Evolutionary conservation across 2,888 invertebrate species (phyloP), one percentile per base, ranked within the genome.

Genomic region (Reticulitermes lucifugus): DNA sequence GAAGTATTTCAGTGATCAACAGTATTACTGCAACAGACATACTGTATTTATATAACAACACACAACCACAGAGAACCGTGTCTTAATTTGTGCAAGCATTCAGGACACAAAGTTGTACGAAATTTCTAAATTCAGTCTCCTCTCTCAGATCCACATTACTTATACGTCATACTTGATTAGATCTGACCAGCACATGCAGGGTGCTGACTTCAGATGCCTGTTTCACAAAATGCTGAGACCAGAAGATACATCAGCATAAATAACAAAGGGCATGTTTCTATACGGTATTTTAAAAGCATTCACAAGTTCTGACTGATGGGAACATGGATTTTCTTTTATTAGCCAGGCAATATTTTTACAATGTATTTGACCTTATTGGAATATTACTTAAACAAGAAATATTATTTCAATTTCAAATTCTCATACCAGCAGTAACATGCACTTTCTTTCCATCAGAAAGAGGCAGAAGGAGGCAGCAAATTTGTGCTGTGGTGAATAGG

Each of bases 41-140:
- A 55, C 18, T 35, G 22, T 21, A 18, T 60, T 22, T 6, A 60
- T n/a, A 65, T 65, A 65, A 65, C 65, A 65, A 65, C 65, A n/a
- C n/a, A 5, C 65, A 65, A 65, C 7, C 9, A 65, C 9, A 65
- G 4, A 65, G 65, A n/a, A 14, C 4, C 0, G n/a, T 65, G 65
- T 65, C 55, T 55, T 55, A 55, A 55, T 55, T 14, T 55, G n/a
- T 65, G 65, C n/a, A 65, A 65, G 65, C 65, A 65, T 65, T 65
- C 65, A 65, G 65, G 65, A 25, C 25, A 65, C 4, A 65, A 65
- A 25, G 65, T 65, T 65, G 22, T 65, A 65, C n/a, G 65, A 65
- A 25, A 65, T n/a, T 65, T 65, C 65, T 65, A 65, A 9, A 65
- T 65, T 65, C 25, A 65, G 55, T 5, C n/a, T 25, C 3, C 25